Conservation (phyloP, 2,797 vertebrate species). For the Acanthornis magna region DNA sequence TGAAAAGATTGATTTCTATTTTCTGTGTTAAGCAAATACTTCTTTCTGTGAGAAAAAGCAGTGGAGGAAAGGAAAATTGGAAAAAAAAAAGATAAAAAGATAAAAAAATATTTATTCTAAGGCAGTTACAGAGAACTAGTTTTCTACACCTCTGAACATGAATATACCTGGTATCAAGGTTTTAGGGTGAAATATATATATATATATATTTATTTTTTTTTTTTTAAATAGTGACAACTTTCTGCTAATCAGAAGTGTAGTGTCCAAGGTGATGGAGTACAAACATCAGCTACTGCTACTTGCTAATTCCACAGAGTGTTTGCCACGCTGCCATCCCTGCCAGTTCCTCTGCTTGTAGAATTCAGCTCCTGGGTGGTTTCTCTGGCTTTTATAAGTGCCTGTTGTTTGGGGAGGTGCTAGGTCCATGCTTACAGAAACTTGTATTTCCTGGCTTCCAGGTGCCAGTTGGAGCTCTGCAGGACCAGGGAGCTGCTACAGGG, state of each 20-base stretch:
- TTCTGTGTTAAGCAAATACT: not conserved
- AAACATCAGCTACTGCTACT: not conserved
- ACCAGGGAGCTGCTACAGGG: not conserved
- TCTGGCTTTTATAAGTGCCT: not conserved
- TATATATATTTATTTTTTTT: not conserved
- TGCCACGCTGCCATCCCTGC: not conserved
- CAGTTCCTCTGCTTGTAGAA: not conserved
- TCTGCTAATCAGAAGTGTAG: not conserved
- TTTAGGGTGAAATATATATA: not conserved
- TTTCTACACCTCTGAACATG: not conserved
- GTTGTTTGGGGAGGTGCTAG: not conserved
- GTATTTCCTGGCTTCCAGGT: not conserved
- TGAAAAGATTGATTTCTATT: constrained; percentile 6
- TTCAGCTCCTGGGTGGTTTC: not conserved
- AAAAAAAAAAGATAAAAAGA: not conserved
- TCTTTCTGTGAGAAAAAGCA: not conserved
- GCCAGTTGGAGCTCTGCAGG: not conserved
- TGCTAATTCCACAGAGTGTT: not conserved
- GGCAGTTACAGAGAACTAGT: not conserved
- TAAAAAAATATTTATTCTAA: not conserved
- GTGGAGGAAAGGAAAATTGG: not conserved
- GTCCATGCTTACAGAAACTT: not conserved
- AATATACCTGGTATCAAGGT: not conserved
- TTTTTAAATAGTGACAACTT: not conserved
- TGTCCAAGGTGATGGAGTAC: not conserved